Percentiles rank a stretch among this genome's conserved stretches.
Evolutionary conservation across 2,113 vertebrate genomes (phyloP).

Genomic region (Rutilus rutilus): DNA sequence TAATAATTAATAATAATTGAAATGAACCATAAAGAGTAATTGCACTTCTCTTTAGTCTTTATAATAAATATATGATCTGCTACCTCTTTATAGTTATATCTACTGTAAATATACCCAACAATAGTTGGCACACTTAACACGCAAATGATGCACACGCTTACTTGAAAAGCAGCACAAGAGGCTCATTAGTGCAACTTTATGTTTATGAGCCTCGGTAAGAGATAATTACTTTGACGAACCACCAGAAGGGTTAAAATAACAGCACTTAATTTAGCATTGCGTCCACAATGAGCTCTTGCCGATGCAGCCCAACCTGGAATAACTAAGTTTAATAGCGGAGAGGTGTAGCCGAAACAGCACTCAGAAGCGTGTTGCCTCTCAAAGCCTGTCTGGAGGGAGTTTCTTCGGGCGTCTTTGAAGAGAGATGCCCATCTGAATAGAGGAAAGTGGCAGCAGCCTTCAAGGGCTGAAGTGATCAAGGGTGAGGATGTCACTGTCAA

Average conservation of each 20-base stretch:
- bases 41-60: not conserved
- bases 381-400: not conserved
- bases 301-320: slow-evolving; percentile 14
- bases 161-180: not conserved
- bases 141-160: not conserved
- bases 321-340: not conserved
- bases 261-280: not conserved
- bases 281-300: not conserved
- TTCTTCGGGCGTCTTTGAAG: slow-evolving; percentile 1
- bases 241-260: slow-evolving; percentile 36
- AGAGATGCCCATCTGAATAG: slow-evolving; percentile 35
- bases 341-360: not conserved
- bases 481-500: slow-evolving; percentile 47
- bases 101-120: not conserved
- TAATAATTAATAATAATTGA: too few relatives aligned
- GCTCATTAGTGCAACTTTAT: slow-evolving; percentile 33
- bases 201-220: not conserved
- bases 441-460: slow-evolving; percentile 21
- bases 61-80: not conserved
- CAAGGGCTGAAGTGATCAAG: slow-evolving; percentile 52
- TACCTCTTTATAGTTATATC: not conserved
- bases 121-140: not conserved
- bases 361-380: not conserved
- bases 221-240: slow-evolving; percentile 25
- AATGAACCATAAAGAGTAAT: too few relatives aligned